Evolutionary conservation across 2,797 vertebrate species (phyloP), one percentile per base, ranked within the genome.

Genomic region (Glossophaga mutica): DNA sequence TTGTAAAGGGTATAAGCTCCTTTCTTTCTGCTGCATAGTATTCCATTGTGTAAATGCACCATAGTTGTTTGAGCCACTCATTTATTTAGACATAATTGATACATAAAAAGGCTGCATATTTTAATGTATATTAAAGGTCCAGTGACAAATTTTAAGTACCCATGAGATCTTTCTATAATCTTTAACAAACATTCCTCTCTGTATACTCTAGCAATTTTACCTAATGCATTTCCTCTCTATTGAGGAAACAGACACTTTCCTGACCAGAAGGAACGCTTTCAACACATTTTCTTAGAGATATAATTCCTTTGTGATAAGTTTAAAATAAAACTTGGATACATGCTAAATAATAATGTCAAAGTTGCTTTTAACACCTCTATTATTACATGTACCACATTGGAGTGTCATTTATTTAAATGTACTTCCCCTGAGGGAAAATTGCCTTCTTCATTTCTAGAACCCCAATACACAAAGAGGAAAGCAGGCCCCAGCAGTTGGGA

Each of bases 321-420:
- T 90, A n/a, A 90, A 90, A 76, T 82, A 87, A 90, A 95, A 86
- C 19, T 68, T 67, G 39, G 26, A 86, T 81, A 85, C 14, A 42
- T 74, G 67, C 16, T 74, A 87, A 68, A 67, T 57, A 78, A 37
- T 73, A 71, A 81, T 59, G 26, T 74, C 67, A 16, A 79, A 65
- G 24, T 84, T 84, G 16, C 70, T 84, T 84, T 65, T 44, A 71
- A 62, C 21, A 46, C 21, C 78, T 70, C 55, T 16, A 19, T 74
- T 87, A 76, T 68, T 83, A 50, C 22, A 42, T 0, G 0, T 70
- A 59, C 22, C 32, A 24, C 9, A 68, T 0, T 52, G 19, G 34
- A 22, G 73, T 76, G 14, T 77, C 10, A 59, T 86, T 76, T 68
- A 57, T 52, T 78, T 83, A 59, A 4, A 5, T 18, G 50, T 50